These are phyloP conservation scores for Vimba vimba DNA, from an alignment of 2,113 vertebrate species.

Conservation along the genomic window DNA sequence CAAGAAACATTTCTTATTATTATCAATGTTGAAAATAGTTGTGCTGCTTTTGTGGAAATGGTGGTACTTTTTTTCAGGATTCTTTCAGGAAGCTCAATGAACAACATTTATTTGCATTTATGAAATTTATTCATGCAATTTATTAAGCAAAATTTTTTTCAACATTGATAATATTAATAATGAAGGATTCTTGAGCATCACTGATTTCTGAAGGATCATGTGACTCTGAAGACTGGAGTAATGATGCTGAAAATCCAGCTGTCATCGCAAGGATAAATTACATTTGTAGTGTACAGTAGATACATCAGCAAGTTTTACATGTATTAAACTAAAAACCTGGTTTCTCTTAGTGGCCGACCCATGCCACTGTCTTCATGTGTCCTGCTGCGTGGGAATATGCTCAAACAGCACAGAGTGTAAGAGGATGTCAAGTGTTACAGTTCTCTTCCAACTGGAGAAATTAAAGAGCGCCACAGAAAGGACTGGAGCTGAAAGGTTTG, in stretches of 20 bases:
- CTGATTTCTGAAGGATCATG: neutral
- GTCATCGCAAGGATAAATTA: too few species aligned
- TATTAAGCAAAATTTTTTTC: too few species aligned
- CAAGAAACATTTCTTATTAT: too few species aligned
- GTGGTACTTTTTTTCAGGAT: too few species aligned
- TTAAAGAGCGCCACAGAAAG: conserved; percentile 76
- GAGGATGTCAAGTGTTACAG: conserved; percentile 99
- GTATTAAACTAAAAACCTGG: conserved; percentile 25
- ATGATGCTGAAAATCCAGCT: neutral
- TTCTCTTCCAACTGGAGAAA: conserved; percentile 86
- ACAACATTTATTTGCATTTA: too few species aligned
- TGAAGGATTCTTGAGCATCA: neutral
- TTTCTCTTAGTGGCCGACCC: conserved; percentile 58
- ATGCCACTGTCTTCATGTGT: conserved; percentile 65
- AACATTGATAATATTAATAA: neutral
- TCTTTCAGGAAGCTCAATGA: too few species aligned
- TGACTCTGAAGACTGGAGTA: neutral
- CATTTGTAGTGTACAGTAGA: neutral
- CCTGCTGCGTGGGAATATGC: conserved; percentile 94
- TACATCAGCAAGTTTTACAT: neutral
- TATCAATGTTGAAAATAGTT: too few species aligned
- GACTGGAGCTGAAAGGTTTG: conserved; percentile 86
- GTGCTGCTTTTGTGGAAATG: neutral
- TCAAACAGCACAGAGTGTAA: conserved; percentile 77
- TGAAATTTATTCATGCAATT: too few species aligned